Conservation (phyloP, 2,888 invertebrate genomes). For the Macrophya alboannulata region DNA sequence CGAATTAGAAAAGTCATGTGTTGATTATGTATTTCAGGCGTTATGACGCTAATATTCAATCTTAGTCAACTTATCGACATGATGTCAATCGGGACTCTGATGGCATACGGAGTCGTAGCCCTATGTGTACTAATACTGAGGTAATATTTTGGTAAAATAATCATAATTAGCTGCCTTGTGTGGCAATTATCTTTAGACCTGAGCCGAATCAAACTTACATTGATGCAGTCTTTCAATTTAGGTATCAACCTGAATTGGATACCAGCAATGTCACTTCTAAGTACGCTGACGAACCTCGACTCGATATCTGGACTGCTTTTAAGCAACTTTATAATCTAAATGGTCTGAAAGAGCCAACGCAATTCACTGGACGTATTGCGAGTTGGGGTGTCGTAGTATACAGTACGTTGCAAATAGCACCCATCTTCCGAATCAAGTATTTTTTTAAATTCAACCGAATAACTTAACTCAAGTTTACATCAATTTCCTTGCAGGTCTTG, state of each 20-base stretch:
- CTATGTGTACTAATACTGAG: constrained; percentile 94
- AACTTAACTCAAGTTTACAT: background rate
- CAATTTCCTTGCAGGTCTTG: constrained; percentile 80
- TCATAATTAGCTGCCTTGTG: background rate
- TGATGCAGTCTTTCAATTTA: background rate
- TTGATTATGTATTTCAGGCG: constrained; percentile 81
- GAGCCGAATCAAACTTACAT: background rate
- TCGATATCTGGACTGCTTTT: constrained; percentile 63
- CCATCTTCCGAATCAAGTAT: background rate
- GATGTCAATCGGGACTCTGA: constrained; percentile 96
- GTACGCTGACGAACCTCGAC: background rate
- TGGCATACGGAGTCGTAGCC: constrained; percentile 96
- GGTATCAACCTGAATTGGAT: constrained; percentile 29
- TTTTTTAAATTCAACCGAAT: no score
- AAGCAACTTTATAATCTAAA: constrained; percentile 87
- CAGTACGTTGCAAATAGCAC: constrained; percentile 79
- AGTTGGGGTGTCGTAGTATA: constrained; percentile 84
- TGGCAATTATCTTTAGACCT: background rate
- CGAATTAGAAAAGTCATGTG: background rate
- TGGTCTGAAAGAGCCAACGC: constrained; percentile 86
- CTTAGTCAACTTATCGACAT: constrained; percentile 95
- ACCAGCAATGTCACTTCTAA: constrained; percentile 39
- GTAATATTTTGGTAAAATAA: constrained; percentile 78
- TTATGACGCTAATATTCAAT: constrained; percentile 95
- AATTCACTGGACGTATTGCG: constrained; percentile 85